Evolutionary conservation across 2,888 invertebrate species (phyloP), one percentile per base, ranked within the genome.

Genomic region (Cryptosula pallasiana): DNA sequence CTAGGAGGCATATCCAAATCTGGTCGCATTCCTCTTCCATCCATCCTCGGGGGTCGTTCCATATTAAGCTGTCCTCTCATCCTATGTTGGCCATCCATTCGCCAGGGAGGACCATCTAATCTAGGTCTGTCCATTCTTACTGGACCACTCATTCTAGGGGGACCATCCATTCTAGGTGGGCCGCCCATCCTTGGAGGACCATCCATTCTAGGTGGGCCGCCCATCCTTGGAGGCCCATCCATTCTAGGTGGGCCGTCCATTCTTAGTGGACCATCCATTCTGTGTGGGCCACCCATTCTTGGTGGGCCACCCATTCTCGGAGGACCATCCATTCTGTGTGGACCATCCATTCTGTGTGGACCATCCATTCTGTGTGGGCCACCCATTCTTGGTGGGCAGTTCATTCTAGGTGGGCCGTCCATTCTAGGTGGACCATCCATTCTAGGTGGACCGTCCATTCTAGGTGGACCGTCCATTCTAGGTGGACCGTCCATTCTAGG

Each of bases 401-500:
- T 32, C 63, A 63, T 63, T 32, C 63, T 63, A 13, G 27, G 63
- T 63, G 27, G 63, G 9, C 63, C 32, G 5, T 32, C 63, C 63
- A 63, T 63, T 27, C 63, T 63, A 13, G 63, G 63, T 32, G 63
- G 63, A 9, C 63, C 32, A 63, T 63, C 63, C 63, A 63, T 63
- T 32, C 63, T 63, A n/a, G 63, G 63, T 25, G 63, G 63, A 20
- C 63, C 63, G 32, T 63, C 63, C 63, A 63, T 63, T 32, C 63
- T 63, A 32, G 63, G 63, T 32, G 63, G 63, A 25, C 63, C 63
- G 32, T 32, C 32, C 63, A 63, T 63, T 63, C 63, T 63, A 29
- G 63, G 63, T 63, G 63, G 63, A 27, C 63, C 63, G 5, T 32
- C 63, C 63, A 63, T 63, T 63, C 63, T 63, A 63, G 63, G 63